Conservation (phyloP, 2,797 vertebrate genomes). For the Nyctibius grandis region DNA sequence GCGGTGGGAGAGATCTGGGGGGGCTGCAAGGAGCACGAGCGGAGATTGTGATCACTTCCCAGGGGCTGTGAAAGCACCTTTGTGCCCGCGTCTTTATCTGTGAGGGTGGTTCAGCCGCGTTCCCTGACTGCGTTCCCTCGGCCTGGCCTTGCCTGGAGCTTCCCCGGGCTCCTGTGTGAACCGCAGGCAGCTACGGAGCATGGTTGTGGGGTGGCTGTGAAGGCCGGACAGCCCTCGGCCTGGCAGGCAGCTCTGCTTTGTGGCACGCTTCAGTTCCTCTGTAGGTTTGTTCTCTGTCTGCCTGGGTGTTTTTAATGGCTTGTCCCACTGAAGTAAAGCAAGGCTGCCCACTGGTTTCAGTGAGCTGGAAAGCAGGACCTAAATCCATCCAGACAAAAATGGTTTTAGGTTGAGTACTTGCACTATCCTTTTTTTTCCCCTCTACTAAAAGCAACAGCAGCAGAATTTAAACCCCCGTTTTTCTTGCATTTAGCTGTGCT, state of each 20-base stretch:
- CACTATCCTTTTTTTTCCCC: rapidly evolving
- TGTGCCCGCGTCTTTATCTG: neutral
- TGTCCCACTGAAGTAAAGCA: neutral
- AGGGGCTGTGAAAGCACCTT: neutral
- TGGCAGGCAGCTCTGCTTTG: neutral
- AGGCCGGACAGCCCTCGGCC: neutral
- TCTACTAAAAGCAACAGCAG: neutral
- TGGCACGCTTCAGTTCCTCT: neutral
- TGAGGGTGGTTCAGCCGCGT: neutral
- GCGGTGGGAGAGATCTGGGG: rapidly evolving
- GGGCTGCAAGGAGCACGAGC: neutral
- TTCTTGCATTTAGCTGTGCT: neutral
- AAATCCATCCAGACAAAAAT: neutral
- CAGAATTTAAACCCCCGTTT: neutral
- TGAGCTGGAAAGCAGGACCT: neutral
- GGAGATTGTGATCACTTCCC: neutral
- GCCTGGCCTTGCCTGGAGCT: neutral
- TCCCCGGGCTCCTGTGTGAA: neutral
- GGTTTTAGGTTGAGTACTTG: neutral
- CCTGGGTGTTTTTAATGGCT: neutral
- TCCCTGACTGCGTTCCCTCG: neutral
- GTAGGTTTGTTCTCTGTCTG: neutral
- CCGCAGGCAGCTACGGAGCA: neutral
- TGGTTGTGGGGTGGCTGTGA: neutral
- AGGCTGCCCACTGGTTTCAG: neutral